Percentiles rank a stretch among this genome's conserved stretches.
Evolutionary conservation across 2,113 vertebrate genomes (phyloP).

Genomic region (Rhinoptilus africanus): DNA sequence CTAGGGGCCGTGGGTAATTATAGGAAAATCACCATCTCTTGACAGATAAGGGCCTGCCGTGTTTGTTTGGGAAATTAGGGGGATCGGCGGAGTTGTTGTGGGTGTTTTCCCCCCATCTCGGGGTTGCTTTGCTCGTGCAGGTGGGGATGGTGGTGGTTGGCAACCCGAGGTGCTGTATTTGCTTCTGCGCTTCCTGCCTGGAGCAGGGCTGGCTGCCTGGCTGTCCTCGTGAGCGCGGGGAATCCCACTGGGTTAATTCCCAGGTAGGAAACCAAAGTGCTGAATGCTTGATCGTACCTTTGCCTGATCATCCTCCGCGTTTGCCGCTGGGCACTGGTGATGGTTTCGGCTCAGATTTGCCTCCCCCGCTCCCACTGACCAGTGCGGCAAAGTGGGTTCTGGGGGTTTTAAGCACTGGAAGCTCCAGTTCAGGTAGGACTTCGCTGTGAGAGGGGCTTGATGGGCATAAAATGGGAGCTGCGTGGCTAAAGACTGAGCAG

Average conservation of each 20-base stretch:
- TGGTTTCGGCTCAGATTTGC: neutral
- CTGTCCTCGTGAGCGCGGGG: neutral
- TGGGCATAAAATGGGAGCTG: neutral
- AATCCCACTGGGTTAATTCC: neutral
- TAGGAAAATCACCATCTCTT: neutral
- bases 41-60: neutral
- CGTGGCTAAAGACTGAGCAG: accelerated
- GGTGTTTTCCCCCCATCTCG: neutral
- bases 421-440: neutral
- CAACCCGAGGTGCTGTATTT: neutral
- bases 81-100: neutral
- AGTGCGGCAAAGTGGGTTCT: accelerated
- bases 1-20: neutral
- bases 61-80: neutral
- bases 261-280: accelerated
- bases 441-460: accelerated
- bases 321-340: accelerated
- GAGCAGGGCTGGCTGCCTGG: neutral
- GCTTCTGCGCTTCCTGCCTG: neutral
- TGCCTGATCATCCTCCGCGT: accelerated
- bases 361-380: neutral
- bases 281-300: accelerated
- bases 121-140: neutral
- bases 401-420: neutral
- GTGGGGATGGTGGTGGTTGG: neutral